A percentile compares a stretch with the other conserved stretches of the same genome.
Evolutionary conservation across 2,113 vertebrate genomes (phyloP).

Genomic region (Clarias batrachus): DNA sequence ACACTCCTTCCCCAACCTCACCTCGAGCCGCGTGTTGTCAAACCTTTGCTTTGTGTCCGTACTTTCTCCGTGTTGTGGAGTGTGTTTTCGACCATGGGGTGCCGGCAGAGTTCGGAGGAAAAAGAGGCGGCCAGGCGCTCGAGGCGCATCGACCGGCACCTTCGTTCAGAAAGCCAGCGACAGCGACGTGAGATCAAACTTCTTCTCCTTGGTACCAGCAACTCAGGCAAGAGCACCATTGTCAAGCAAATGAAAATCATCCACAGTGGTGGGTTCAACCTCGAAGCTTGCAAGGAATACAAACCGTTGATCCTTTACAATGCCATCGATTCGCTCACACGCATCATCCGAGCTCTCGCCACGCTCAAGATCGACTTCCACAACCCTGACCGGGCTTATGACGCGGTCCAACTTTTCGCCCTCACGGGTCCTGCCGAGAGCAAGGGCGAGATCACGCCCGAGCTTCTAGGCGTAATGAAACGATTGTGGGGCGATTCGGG

Average conservation of each 20-base stretch:
- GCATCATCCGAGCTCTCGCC: constrained; percentile 93
- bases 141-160: constrained; percentile 95
- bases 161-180: constrained; percentile 97
- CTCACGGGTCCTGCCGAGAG: constrained; percentile 95
- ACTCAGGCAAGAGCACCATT: constrained; percentile 98
- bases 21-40: background rate
- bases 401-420: constrained; percentile 96
- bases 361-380: constrained; percentile 97
- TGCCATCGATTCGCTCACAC: constrained; percentile 96
- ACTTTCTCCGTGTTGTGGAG: constrained; percentile 5
- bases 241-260: constrained; percentile 99
- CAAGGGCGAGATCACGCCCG: constrained; percentile 94
- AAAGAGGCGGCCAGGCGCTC: constrained; percentile 98
- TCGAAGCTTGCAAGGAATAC: constrained; percentile 98
- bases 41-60: background rate
- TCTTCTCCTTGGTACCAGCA: constrained; percentile 94
- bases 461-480: constrained; percentile 95
- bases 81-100: constrained; percentile 85
- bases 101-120: constrained; percentile 99
- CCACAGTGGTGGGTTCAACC: constrained; percentile 95
- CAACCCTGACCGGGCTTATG: constrained; percentile 93
- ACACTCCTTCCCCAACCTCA: background rate
- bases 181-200: constrained; percentile 97
- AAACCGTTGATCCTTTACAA: constrained; percentile 98
- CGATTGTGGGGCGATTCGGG: constrained; percentile 92